phyloP scores from a whole-genome alignment of 2,888 invertebrate species.

The Meganola albula region DNA sequence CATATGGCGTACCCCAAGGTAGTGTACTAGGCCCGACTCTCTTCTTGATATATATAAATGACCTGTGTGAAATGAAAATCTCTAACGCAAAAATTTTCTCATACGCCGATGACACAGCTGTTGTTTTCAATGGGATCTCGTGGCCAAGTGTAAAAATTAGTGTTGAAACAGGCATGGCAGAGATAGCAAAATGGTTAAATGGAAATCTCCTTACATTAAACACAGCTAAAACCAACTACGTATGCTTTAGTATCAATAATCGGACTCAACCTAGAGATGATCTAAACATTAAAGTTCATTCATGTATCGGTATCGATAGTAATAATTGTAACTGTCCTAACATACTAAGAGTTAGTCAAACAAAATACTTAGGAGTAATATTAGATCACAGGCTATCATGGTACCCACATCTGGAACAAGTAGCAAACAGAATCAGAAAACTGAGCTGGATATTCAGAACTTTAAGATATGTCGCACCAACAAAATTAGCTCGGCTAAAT shows the following conservation, averaged over 20 bases:
- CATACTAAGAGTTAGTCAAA: neutral
- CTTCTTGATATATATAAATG: constrained; percentile 12
- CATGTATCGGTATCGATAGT: neutral
- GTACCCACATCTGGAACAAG: neutral
- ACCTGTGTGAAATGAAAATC: constrained; percentile 3
- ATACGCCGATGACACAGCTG: constrained; percentile 15
- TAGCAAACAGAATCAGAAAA: neutral
- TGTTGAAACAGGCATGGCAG: constrained; percentile 5
- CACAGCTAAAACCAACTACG: neutral
- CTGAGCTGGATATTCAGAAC: constrained; percentile 1
- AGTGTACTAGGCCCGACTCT: constrained; percentile 11
- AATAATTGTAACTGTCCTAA: neutral
- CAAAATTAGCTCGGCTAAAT: neutral
- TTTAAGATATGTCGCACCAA: neutral
- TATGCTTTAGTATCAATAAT: constrained; percentile 1
- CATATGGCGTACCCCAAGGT: constrained; percentile 13
- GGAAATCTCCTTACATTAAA: constrained; percentile 10
- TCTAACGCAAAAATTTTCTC: constrained; percentile 4
- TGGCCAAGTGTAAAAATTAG: constrained; percentile 1
- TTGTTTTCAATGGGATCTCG: constrained; percentile 5
- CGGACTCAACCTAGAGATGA: neutral
- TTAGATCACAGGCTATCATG: neutral
- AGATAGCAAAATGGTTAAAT: constrained; percentile 7
- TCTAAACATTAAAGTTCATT: neutral
- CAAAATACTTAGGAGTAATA: constrained; percentile 1